Conservation (phyloP, 2,888 invertebrate species). For the Deroplatys truncata region DNA sequence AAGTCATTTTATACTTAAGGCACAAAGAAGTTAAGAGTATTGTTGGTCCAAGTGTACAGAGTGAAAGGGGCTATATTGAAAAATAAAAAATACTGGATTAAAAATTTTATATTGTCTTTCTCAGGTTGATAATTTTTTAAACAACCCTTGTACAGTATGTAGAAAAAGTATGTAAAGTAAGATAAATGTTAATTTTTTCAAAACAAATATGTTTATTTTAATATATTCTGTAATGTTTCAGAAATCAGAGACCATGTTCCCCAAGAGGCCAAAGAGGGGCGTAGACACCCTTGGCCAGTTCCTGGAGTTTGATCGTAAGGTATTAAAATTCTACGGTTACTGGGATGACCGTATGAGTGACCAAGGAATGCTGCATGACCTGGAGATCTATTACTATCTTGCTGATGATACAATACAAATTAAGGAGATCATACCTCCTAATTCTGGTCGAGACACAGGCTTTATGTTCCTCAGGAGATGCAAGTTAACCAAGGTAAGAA, state of each 20-base stretch:
- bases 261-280: conserved; percentile 53
- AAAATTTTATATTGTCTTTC: no score
- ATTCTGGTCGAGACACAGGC: conserved; percentile 67
- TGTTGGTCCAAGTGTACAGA: no score
- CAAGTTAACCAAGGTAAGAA: conserved; percentile 70
- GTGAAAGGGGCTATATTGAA: no score
- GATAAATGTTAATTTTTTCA: no score
- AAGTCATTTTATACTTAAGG: no score
- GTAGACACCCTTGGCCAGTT: conserved; percentile 72
- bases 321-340: conserved; percentile 74
- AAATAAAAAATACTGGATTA: no score
- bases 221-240: neutral
- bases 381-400: conserved; percentile 80
- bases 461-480: conserved; percentile 70
- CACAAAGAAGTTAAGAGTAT: no score
- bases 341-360: conserved; percentile 83
- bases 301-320: conserved; percentile 73
- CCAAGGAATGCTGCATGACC: conserved; percentile 70
- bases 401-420: conserved; percentile 88
- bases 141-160: no score
- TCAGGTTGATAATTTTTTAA: no score
- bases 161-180: no score
- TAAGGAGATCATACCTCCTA: conserved; percentile 64
- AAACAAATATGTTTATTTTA: neutral
- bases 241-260: conserved; percentile 35